Evolutionary conservation across 2,113 vertebrate species (phyloP).

Genomic region (Talpa occidentalis): DNA sequence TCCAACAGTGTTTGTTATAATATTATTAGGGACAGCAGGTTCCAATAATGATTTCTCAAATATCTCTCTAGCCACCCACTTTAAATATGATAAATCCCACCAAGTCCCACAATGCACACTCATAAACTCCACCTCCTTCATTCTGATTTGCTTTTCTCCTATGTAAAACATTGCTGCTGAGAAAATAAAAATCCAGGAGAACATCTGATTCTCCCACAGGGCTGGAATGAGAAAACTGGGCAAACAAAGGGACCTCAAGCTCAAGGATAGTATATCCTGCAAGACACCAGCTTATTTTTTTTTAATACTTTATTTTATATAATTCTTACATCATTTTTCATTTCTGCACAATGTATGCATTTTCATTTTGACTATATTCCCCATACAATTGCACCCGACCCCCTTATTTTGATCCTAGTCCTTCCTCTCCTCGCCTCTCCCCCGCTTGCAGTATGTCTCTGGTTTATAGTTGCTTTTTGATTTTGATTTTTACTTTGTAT

Average conservation of each 20-base stretch:
- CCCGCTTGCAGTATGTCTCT: no score
- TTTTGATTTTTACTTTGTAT: no score
- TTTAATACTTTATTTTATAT: no score
- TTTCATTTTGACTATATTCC: no score
- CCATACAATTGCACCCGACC: no score
- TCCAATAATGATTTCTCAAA: constrained; percentile 24
- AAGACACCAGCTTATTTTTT: neutral
- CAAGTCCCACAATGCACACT: neutral
- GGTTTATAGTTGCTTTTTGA: no score
- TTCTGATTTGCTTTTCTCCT: neutral
- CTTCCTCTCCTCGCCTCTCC: no score
- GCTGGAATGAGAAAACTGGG: neutral
- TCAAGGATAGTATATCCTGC: neutral
- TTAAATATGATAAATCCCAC: neutral
- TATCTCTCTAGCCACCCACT: neutral
- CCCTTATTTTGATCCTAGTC: no score
- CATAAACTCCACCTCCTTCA: neutral
- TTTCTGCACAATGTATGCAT: no score
- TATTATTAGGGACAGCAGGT: neutral
- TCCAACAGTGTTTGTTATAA: neutral
- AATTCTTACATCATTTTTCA: no score
- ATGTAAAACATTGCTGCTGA: neutral
- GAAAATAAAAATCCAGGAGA: neutral
- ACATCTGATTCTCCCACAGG: neutral
- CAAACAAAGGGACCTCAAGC: neutral